Percentiles rank a stretch among this genome's conserved stretches.
Evolutionary conservation across 2,797 vertebrate species (phyloP).

Genomic region (Lepus townsendii): DNA sequence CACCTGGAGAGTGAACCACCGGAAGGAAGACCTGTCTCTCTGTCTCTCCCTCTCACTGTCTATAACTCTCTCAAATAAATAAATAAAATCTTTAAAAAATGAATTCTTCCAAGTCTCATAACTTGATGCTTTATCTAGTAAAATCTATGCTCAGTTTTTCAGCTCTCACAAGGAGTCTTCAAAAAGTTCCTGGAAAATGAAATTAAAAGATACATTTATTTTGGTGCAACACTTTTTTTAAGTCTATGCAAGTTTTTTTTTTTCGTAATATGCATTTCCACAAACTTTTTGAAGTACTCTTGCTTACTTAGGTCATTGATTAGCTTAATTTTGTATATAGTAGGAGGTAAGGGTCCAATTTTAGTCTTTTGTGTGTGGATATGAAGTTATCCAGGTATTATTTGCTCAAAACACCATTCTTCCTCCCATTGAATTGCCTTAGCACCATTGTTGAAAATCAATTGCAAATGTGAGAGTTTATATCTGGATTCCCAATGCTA

Average conservation of each 20-base stretch:
- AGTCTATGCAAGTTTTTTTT: too few species aligned
- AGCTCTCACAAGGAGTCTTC: too few species aligned
- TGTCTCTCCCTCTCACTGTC: too few species aligned
- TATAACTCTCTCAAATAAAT: too few species aligned
- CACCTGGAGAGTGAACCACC: too few species aligned
- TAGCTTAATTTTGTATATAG: conserved; percentile 27
- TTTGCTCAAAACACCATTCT: conserved; percentile 46
- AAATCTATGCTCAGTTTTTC: background rate
- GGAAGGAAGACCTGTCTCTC: too few species aligned
- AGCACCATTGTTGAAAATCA: conserved; percentile 46
- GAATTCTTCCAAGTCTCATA: conserved; percentile 20
- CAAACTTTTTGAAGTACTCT: background rate
- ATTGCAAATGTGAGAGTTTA: background rate
- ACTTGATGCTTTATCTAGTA: background rate
- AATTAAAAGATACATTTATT: too few species aligned
- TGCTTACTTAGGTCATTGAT: conserved; percentile 44
- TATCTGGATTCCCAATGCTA: conserved; percentile 35
- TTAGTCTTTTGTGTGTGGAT: background rate
- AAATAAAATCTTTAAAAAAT: background rate
- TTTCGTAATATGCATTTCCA: too few species aligned
- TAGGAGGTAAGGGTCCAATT: background rate
- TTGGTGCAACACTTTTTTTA: too few species aligned
- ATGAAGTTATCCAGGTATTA: background rate
- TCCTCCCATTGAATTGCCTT: background rate
- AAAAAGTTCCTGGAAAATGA: too few species aligned